Evolutionary conservation across 1,140 invertebrate genomes (phyloP).

Genomic region (Mylabris phalerata): DNA sequence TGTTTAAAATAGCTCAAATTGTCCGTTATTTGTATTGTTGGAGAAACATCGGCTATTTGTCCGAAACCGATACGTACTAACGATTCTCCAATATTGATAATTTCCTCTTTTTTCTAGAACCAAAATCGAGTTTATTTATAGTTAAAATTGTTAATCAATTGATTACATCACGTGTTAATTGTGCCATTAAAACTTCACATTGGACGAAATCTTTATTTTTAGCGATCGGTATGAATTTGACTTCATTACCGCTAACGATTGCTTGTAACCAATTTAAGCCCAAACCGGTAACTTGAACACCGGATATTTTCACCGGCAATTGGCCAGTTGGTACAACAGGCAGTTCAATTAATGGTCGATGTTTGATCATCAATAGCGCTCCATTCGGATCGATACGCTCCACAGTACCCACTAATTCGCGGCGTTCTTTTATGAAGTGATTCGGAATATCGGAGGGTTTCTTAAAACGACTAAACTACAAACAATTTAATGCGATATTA

Average conservation of each 20-base stretch:
- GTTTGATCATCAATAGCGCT: conserved; percentile 45
- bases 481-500: too few relatives aligned
- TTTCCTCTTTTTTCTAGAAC: conserved; percentile 15
- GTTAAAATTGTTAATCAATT: not conserved
- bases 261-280: conserved; percentile 49
- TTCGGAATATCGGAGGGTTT: conserved; percentile 45
- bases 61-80: conserved; percentile 47
- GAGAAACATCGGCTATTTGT: conserved; percentile 19
- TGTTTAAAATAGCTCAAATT: conserved; percentile 35
- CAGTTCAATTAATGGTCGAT: conserved; percentile 45
- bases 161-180: conserved; percentile 32
- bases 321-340: conserved; percentile 37
- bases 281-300: conserved; percentile 43
- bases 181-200: conserved; percentile 43
- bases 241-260: conserved; percentile 40
- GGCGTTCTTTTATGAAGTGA: conserved; percentile 42
- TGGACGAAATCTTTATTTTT: conserved; percentile 42
- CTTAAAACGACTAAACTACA: conserved; percentile 46
- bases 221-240: conserved; percentile 44
- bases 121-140: not conserved
- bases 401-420: conserved; percentile 43
- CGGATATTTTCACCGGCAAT: conserved; percentile 49
- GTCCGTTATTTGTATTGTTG: too few relatives aligned
- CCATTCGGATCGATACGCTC: conserved; percentile 44
- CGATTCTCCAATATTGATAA: conserved; percentile 40